These are phyloP conservation scores for Furcula furcula DNA, from an alignment of 2,888 invertebrate genomes.

Conservation along the genomic window DNA sequence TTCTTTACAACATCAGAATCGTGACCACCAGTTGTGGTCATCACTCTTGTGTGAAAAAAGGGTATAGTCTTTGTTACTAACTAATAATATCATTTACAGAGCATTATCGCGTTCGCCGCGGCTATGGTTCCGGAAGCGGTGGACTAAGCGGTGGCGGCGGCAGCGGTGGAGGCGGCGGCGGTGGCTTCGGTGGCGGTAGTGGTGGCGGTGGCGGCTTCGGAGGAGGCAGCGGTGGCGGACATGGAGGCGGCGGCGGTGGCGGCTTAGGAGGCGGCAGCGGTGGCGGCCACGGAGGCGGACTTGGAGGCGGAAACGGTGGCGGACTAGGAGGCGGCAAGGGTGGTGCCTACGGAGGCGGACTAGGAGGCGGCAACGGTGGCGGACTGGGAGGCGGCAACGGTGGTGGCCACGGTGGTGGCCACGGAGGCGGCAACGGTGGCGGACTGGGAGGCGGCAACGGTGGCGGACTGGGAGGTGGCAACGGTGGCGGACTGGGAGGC, in stretches of 20 bases:
- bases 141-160: constrained; percentile 25
- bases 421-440: constrained; percentile 13
- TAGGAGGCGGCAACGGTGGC: constrained; percentile 11
- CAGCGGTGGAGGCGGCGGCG: constrained; percentile 28
- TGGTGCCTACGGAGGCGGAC: constrained; percentile 9
- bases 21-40: no score
- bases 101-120: constrained; percentile 10
- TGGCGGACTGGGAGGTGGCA: constrained; percentile 10
- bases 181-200: constrained; percentile 23
- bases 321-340: constrained; percentile 3
- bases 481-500: no score
- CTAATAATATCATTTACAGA: constrained; percentile 6
- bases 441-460: constrained; percentile 5
- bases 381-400: constrained; percentile 25
- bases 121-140: constrained; percentile 33
- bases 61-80: no score
- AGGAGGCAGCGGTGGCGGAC: constrained; percentile 22
- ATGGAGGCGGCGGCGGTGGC: constrained; percentile 15
- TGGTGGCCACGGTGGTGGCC: constrained; percentile 16
- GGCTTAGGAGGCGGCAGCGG: constrained; percentile 25
- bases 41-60: no score
- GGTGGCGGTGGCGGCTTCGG: constrained; percentile 17
- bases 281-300: constrained; percentile 16
- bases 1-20: no score
- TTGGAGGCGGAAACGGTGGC: constrained; percentile 11